Evolutionary conservation across 1,140 invertebrate genomes (phyloP).

Genomic region (Zaprionus lachaisei): DNA sequence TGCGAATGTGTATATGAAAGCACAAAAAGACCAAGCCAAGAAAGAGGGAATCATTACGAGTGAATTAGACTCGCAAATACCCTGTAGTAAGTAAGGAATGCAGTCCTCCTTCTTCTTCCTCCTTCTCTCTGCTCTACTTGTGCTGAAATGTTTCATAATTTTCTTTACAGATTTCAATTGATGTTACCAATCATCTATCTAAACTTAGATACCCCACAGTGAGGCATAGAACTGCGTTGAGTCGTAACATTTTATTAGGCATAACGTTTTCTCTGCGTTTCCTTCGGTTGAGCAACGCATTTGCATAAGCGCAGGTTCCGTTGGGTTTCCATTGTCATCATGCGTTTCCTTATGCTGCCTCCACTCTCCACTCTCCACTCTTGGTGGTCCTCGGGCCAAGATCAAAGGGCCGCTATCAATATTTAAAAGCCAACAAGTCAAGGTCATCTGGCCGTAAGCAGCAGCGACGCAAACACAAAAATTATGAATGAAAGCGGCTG

Average conservation of each 20-base stretch:
- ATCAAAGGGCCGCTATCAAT: slow-evolving; percentile 76
- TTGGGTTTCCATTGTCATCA: slow-evolving; percentile 13
- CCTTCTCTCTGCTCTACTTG: background rate
- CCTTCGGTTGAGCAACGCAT: slow-evolving; percentile 43
- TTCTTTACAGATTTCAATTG: background rate
- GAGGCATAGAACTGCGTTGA: background rate
- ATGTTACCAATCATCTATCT: background rate
- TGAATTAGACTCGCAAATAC: background rate
- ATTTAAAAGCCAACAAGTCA: slow-evolving; percentile 72
- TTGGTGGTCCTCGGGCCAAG: slow-evolving; percentile 52
- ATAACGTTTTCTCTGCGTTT: slow-evolving; percentile 49
- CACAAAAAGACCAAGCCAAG: slow-evolving; percentile 41
- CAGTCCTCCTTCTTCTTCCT: too few species aligned
- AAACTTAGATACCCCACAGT: background rate
- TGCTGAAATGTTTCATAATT: background rate
- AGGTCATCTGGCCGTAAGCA: slow-evolving; percentile 57
- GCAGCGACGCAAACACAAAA: slow-evolving; percentile 36
- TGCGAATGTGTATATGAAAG: slow-evolving; percentile 61
- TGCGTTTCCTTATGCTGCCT: background rate
- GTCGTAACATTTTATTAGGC: slow-evolving; percentile 71
- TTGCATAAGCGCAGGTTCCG: slow-evolving; percentile 68
- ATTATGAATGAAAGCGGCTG: slow-evolving; percentile 67
- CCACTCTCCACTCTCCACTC: slow-evolving; percentile 20
- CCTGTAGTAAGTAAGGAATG: background rate
- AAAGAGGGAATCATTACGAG: background rate